Base-by-base conservation (phyloP, 2,113 vertebrate species). In the Cephalophus harveyi region DNA sequence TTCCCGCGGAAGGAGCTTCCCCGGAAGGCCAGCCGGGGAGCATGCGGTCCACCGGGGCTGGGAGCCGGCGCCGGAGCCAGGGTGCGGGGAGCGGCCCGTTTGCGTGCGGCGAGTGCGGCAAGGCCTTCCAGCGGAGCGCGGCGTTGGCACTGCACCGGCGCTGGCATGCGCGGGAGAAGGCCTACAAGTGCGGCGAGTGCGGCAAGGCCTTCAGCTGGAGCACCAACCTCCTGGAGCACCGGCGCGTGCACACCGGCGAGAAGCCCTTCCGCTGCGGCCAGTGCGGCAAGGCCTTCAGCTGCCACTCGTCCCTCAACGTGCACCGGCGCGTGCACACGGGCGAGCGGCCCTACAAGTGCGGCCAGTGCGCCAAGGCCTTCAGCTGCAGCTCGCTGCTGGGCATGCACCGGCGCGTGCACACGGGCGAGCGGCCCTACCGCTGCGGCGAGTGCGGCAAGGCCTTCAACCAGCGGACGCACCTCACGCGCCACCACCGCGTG, bases 81-180 rank as follows among this genome's bases (percentile, higher is more conserved):
- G 13, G 27, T 23, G 0, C 36, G 0, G 48, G 36, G 43, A 55
- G 59, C 74, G 98, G 99, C 21, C 98, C 98, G 0, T 99, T 99
- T 55, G 98, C 97, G 59, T 99, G 99, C 30, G 97, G 98, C 46
- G 99, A 99, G 92, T 99, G 99, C 0, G 99, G 99, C 92, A 99
- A 99, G 86, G 98, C 98, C 11, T 99, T 99, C 12, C 98, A 98
- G 1, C 99, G 99, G 9, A 99, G 99, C 36, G 14, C 95, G 0
- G 78, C 97, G 10, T 86, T 98, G 50, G 48, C 88, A 0, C 74
- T 96, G 76, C 98, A 98, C 71, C 94, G 10, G 74, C 96, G 98
- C 3, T 97, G 97, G 96, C 98, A 98, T 6, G 46, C 87, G 1
- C 95, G 97, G 0, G 94, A 96, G 59, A 98, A 98, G 23, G 96